Percentiles rank a stretch among this genome's conserved stretches.
Evolutionary conservation across 2,797 vertebrate genomes (phyloP).

Genomic region (Fratercula arctica): DNA sequence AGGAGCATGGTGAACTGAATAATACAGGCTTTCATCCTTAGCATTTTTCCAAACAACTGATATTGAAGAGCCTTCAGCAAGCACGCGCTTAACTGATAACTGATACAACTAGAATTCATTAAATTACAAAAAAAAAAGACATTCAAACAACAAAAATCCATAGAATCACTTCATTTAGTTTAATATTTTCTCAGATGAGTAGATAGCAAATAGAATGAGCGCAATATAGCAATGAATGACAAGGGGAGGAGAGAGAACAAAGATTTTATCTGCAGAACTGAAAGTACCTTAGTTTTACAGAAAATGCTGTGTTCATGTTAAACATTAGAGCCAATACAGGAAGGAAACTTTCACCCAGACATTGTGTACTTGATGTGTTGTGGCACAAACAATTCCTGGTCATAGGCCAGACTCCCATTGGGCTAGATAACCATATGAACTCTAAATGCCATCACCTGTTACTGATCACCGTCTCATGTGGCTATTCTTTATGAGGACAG

Average conservation of each 20-base stretch:
- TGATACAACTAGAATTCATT: background rate
- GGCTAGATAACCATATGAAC: background rate
- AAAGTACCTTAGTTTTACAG: background rate
- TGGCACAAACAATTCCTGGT: background rate
- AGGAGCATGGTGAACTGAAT: background rate
- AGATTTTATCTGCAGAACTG: background rate
- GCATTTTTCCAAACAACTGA: background rate
- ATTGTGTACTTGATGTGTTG: background rate
- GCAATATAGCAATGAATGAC: background rate
- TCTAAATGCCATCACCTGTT: background rate
- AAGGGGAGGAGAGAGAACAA: background rate
- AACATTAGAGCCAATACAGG: background rate
- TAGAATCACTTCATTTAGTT: background rate
- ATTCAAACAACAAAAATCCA: background rate
- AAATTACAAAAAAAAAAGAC: background rate
- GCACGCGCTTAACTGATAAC: background rate
- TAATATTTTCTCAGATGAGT: background rate
- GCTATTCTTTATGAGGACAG: background rate
- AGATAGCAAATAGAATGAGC: background rate
- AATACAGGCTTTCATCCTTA: background rate
- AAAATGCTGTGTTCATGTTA: background rate
- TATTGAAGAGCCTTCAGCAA: background rate
- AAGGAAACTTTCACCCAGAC: background rate
- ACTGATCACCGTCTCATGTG: background rate
- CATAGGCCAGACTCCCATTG: background rate